A percentile compares a stretch with the other conserved stretches of the same genome.
Evolutionary conservation across 2,113 vertebrate species (phyloP).

Genomic region (Trachemys scripta): DNA sequence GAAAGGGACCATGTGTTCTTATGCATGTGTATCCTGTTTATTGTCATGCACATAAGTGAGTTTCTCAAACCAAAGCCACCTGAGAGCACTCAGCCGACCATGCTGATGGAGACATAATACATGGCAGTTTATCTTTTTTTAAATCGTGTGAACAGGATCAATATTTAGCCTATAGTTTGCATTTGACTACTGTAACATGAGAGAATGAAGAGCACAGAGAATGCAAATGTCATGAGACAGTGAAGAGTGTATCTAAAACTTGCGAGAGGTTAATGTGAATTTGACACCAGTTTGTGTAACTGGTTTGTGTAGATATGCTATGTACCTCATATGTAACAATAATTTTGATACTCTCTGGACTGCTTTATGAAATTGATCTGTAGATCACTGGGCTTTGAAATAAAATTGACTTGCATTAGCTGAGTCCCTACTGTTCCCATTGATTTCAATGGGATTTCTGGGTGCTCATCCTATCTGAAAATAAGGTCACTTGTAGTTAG

Average conservation of each 20-base stretch:
- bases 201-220: not conserved
- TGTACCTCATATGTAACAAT: not conserved
- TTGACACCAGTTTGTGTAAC: not conserved
- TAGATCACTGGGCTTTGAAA: not conserved
- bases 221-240: not conserved
- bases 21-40: not conserved
- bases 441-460: not conserved
- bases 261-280: not conserved
- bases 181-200: not conserved
- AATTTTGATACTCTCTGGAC: not conserved
- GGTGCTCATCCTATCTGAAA: not conserved
- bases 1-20: not conserved
- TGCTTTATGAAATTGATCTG: not conserved
- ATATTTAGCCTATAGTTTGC: not conserved
- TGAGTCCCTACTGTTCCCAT: not conserved
- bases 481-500: not conserved
- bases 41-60: slow-evolving; percentile 1
- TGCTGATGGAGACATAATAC: not conserved
- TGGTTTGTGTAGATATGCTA: not conserved
- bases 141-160: not conserved
- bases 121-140: accelerated
- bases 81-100: not conserved
- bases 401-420: not conserved
- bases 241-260: not conserved
- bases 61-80: not conserved